Conservation (phyloP, 2,888 invertebrate species). For the Liodrosophila aerea region DNA sequence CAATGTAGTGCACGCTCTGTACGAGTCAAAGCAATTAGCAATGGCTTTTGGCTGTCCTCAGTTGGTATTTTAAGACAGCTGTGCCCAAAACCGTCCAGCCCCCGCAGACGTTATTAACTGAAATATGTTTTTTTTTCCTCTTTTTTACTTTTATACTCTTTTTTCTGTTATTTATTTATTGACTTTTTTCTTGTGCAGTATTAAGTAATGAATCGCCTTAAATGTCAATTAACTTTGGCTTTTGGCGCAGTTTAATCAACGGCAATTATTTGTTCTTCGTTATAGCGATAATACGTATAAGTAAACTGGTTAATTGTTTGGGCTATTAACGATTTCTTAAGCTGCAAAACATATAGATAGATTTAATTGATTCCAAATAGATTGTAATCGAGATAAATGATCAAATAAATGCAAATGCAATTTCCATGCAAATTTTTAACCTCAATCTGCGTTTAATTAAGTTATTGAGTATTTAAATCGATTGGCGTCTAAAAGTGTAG, state of each 20-base stretch:
- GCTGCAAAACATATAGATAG: conserved; percentile 9
- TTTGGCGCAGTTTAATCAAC: conserved; percentile 56
- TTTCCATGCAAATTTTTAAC: conserved; percentile 40
- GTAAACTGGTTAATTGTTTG: conserved; percentile 35
- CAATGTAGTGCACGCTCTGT: conserved; percentile 39
- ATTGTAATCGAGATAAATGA: conserved; percentile 13
- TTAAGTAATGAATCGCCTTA: conserved; percentile 66
- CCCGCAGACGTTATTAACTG: conserved; percentile 47
- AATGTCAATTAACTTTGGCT: conserved; percentile 67
- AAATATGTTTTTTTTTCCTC: conserved; percentile 9
- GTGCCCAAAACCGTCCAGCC: conserved; percentile 46
- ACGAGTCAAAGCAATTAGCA: conserved; percentile 57
- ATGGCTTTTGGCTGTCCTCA: conserved; percentile 41
- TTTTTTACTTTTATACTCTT: conserved; percentile 2
- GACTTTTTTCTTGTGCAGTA: conserved; percentile 6
- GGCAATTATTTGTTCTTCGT: conserved; percentile 50
- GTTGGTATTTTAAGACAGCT: conserved; percentile 54
- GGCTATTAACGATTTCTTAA: conserved; percentile 17
- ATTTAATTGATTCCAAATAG: conserved; percentile 32
- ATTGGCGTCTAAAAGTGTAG: conserved; percentile 8
- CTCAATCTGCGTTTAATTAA: conserved; percentile 56
- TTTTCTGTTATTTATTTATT: neutral
- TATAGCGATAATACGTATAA: conserved; percentile 35
- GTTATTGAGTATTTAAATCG: conserved; percentile 57
- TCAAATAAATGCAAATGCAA: conserved; percentile 26